Evolutionary conservation across 2,113 vertebrate species (phyloP), one percentile per base, ranked within the genome.

Genomic region (Otus sunia): DNA sequence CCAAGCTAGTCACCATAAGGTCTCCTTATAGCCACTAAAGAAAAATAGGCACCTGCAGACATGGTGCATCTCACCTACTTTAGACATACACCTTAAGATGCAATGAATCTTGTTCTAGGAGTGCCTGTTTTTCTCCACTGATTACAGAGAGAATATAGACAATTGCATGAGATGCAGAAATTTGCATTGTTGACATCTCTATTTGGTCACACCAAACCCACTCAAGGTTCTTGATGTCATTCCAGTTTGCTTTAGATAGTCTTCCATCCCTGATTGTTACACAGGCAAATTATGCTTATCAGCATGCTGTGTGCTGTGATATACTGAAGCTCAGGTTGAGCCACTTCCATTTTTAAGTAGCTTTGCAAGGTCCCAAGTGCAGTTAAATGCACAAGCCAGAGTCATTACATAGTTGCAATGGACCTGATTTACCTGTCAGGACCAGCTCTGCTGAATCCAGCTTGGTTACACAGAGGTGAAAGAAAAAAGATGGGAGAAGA

Each of bases 371-470:
- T 85, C 80, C n/a, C 69, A 81, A 22, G 77, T 92, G 87, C 84
- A 82, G 77, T 25, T 78, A 90, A 96, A 91, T n/a, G 58, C 76
- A 75, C 4, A 0, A 91, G 84, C 68, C 47, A 90, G 41, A 87
- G 89, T 34, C 77, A 89, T 87, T 76, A 62, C 47, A 43, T 26
- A 87, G 64, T 20, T 88, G 81, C 52, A 96, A 82, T 29, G 34
- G 74, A 62, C 66, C 77, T 93, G 87, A 96, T 90, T 76, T 90
- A 90, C 92, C 78, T 95, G 96, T 69, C 74, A 91, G 74, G 49
- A 94, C 94, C 78, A 93, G 93, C 84, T 93, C 77, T 32, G 37
- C 77, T 53, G n/a, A 91, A 96, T 86, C 34, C 20, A 79, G 49
- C 43, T 79, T 63, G 47, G 29, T 60, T 87, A 93, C 66, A 82